Conservation (phyloP, 30 jellyfish, hydroid and myxozoan genomes). For the Turritopsis rubra region DNA sequence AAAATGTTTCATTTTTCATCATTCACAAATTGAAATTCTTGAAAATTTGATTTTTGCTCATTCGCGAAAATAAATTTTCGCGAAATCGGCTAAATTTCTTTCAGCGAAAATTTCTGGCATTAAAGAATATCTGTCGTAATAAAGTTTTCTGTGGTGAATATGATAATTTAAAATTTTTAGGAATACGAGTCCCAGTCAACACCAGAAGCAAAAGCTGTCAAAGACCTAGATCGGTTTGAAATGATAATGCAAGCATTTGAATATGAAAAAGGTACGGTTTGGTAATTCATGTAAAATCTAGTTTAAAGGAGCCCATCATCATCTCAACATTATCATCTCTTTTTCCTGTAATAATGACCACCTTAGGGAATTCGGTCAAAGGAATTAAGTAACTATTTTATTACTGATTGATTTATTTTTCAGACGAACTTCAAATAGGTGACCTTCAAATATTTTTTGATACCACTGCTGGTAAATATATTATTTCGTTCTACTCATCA, state of each 20-base stretch:
- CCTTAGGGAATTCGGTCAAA: neutral
- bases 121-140: too few species aligned
- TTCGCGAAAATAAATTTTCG: too few species aligned
- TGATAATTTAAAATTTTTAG: neutral
- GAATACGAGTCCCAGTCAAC: conserved; percentile 57
- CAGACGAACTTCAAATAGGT: neutral
- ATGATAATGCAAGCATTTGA: conserved; percentile 93
- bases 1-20: too few species aligned
- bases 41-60: too few species aligned
- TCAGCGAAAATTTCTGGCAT: too few species aligned
- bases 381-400: neutral
- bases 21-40: too few species aligned
- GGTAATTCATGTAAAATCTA: too few species aligned
- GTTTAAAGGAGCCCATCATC: too few species aligned
- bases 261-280: conserved; percentile 64
- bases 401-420: neutral
- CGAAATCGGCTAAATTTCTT: too few species aligned
- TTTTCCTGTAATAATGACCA: too few species aligned
- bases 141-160: neutral
- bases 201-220: conserved; percentile 75
- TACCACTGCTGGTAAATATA: neutral
- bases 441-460: neutral
- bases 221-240: conserved; percentile 90
- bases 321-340: too few species aligned
- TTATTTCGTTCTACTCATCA: neutral